These are phyloP conservation scores for Toxonevra muliebris DNA, from an alignment of 2,888 invertebrate species.

Conservation along the genomic window DNA sequence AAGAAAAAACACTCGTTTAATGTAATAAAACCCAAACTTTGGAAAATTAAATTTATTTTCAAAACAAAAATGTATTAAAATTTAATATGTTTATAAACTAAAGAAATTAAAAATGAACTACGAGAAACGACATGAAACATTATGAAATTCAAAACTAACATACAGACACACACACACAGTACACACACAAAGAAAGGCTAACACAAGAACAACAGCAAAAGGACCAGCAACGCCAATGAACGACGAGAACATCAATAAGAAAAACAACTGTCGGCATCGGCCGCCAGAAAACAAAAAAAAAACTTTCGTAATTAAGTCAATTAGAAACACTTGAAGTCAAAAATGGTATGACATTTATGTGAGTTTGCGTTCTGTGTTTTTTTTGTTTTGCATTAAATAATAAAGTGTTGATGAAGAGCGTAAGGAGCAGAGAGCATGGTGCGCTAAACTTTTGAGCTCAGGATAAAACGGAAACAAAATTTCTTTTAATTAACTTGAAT, in stretches of 20 bases:
- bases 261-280: too few relatives aligned
- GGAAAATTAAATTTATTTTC: not conserved
- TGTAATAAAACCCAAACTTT: not conserved
- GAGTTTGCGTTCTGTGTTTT: conserved; percentile 3
- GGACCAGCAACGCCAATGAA: conserved; percentile 6
- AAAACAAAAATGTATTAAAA: not conserved
- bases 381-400: not conserved
- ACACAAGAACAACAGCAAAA: conserved; percentile 18
- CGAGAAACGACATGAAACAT: not conserved
- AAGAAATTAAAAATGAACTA: not conserved
- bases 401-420: too few relatives aligned
- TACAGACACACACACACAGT: not conserved
- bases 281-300: not conserved
- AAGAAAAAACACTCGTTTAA: too few relatives aligned
- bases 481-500: conserved; percentile 36
- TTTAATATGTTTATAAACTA: not conserved
- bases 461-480: conserved; percentile 27
- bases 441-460: conserved; percentile 14
- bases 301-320: conserved; percentile 42
- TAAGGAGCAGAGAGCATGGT: too few relatives aligned
- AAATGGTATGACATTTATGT: conserved; percentile 25
- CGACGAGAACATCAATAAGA: not conserved
- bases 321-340: conserved; percentile 37
- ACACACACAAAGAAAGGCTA: not conserved
- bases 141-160: not conserved